These are phyloP conservation scores for Anneissia japonica DNA, from an alignment of 35 echinoderm and acorn worm species.

Conservation along the genomic window DNA sequence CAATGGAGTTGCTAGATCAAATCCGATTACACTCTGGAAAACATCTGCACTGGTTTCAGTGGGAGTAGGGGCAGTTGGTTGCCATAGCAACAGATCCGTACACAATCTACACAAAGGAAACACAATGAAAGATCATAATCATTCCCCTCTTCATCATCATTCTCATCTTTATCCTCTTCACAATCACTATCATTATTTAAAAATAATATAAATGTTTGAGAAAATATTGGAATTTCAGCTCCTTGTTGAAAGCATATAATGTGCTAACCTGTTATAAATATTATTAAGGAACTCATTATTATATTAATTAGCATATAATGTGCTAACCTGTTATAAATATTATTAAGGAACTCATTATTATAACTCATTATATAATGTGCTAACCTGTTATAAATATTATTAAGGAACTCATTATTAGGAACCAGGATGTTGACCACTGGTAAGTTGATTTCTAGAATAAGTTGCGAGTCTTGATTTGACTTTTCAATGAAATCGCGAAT, in stretches of 20 bases:
- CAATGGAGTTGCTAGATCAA: neutral
- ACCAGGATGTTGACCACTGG: constrained; percentile 64
- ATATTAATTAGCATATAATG: no score
- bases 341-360: neutral
- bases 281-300: neutral
- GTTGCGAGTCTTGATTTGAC: constrained; percentile 53
- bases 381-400: constrained; percentile 93
- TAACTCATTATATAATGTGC: no score
- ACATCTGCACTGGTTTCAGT: constrained; percentile 9
- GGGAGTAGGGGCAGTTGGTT: constrained; percentile 84
- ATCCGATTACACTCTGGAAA: neutral
- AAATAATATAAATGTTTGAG: no score
- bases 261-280: neutral
- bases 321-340: neutral
- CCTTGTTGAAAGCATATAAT: no score
- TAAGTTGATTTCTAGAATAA: constrained; percentile 60
- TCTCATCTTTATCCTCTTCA: no score
- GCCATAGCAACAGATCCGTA: constrained; percentile 86
- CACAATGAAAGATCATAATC: neutral
- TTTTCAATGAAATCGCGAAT: constrained; percentile 83
- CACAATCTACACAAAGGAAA: constrained; percentile 57
- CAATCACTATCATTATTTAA: no score
- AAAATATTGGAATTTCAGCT: no score
- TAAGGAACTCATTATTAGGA: constrained; percentile 65
- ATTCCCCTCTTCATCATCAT: no score